Percentiles rank a stretch among this genome's conserved stretches.
These are phyloP conservation scores for Nymphalis c-album DNA, from an alignment of 2,888 invertebrate species.

Conservation along the genomic window DNA sequence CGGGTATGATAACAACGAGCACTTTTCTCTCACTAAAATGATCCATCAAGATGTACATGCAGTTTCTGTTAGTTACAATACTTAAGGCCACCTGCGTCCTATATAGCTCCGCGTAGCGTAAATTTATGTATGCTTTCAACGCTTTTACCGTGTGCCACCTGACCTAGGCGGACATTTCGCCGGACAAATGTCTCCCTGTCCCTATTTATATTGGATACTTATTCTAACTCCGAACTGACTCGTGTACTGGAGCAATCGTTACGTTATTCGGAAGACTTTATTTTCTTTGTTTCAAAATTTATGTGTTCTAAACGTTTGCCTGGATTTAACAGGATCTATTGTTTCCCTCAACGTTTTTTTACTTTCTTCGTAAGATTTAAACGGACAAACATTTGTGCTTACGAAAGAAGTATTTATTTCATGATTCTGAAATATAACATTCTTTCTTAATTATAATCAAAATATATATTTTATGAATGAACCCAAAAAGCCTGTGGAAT, in stretches of 20 bases:
- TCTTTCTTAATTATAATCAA: not conserved
- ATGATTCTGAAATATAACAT: not conserved
- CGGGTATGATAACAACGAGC: not conserved
- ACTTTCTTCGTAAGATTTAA: constrained; percentile 9
- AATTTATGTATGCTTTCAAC: constrained; percentile 79
- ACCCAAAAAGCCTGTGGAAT: not conserved
- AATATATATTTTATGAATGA: too few species aligned
- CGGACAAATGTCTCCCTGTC: constrained; percentile 69
- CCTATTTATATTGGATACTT: constrained; percentile 67
- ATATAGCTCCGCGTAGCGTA: constrained; percentile 63
- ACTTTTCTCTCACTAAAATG: constrained; percentile 14
- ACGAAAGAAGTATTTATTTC: not conserved
- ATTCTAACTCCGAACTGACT: constrained; percentile 51
- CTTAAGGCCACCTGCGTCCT: constrained; percentile 70
- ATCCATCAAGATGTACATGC: constrained; percentile 28
- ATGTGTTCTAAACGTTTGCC: constrained; percentile 27
- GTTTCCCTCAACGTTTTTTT: constrained; percentile 14
- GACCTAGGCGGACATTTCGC: constrained; percentile 74
- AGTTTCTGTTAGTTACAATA: constrained; percentile 42
- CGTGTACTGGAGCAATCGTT: constrained; percentile 43
- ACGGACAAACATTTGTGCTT: constrained; percentile 3
- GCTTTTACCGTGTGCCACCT: constrained; percentile 78
- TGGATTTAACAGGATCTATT: constrained; percentile 27
- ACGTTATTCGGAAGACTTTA: constrained; percentile 33
- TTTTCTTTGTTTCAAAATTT: constrained; percentile 33